Percentiles rank a stretch among this genome's conserved stretches.
phyloP scores from a whole-genome alignment of 1,140 invertebrate species.

The Drosophila bipectinata region DNA sequence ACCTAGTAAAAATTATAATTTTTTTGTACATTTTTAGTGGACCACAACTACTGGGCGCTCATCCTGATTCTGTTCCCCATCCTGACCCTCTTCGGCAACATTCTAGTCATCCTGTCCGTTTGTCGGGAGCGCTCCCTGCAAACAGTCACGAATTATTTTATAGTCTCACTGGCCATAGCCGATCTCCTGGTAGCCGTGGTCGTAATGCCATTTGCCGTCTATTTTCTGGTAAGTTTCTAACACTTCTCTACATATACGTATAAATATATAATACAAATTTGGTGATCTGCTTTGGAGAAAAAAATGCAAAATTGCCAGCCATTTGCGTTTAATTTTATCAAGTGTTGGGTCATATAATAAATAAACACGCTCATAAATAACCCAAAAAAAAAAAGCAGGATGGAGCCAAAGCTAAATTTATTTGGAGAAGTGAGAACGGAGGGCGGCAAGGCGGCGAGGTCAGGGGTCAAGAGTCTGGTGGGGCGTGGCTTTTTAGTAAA shows the following conservation, averaged over 20 bases:
- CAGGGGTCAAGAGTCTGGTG: not conserved
- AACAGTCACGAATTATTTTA: constrained; percentile 99
- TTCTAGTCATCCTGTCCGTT: constrained; percentile 97
- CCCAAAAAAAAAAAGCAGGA: constrained; percentile 16
- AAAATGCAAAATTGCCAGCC: constrained; percentile 73
- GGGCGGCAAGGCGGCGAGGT: not conserved
- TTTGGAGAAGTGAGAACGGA: not conserved
- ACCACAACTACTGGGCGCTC: constrained; percentile 93
- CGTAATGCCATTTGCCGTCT: constrained; percentile 99
- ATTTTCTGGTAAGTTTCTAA: constrained; percentile 93
- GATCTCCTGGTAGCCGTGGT: constrained; percentile 97
- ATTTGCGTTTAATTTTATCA: constrained; percentile 80
- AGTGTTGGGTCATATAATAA: constrained; percentile 77
- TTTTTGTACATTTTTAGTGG: constrained; percentile 60
- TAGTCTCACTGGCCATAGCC: constrained; percentile 98
- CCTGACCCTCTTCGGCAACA: constrained; percentile 97
- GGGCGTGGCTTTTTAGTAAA: constrained; percentile 72
- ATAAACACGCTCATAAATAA: constrained; percentile 79
- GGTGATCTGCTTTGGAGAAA: constrained; percentile 6
- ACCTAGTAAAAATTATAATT: not conserved
- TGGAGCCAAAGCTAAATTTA: not conserved
- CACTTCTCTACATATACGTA: no score
- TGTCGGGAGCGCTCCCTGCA: constrained; percentile 94
- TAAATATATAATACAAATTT: not conserved
- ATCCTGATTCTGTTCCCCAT: constrained; percentile 95